Conservation (phyloP, 2,888 invertebrate genomes). For the Melieria crassipennis region DNA sequence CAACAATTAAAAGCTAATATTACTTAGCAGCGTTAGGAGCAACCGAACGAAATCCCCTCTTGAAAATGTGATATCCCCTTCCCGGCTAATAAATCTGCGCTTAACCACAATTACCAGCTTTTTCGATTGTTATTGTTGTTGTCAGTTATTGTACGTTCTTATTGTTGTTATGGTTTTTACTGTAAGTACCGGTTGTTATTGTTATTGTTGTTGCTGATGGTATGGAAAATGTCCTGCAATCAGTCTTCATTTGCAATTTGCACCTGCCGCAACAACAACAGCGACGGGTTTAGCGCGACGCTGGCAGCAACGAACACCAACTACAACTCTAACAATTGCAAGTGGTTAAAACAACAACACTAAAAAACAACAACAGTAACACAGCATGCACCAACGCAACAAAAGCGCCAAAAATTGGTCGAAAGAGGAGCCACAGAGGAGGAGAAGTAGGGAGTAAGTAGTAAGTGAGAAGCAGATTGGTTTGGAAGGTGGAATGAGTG, state of each 20-base stretch:
- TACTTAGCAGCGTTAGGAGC: no score
- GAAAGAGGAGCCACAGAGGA: neutral
- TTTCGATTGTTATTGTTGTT: no score
- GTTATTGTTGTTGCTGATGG: conserved; percentile 37
- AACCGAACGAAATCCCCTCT: conserved; percentile 21
- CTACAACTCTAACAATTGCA: conserved; percentile 36
- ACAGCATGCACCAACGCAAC: neutral
- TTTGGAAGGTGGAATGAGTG: neutral
- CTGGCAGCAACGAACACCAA: conserved; percentile 30
- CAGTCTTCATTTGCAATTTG: conserved; percentile 60
- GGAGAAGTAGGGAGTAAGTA: neutral
- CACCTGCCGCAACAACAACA: conserved; percentile 27
- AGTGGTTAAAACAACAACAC: conserved; percentile 23
- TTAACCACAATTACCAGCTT: conserved; percentile 59
- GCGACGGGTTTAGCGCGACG: conserved; percentile 9
- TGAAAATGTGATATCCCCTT: conserved; percentile 46
- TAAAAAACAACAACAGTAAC: conserved; percentile 5
- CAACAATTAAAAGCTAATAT: no score
- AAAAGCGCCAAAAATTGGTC: neutral
- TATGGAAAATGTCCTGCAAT: conserved; percentile 55
- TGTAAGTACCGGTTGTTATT: no score
- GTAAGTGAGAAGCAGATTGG: neutral
- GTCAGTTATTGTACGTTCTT: neutral
- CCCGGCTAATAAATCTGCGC: conserved; percentile 57
- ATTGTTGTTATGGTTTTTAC: no score